Percentiles rank a stretch among this genome's conserved stretches.
Conservation (phyloP, 2,797 vertebrate genomes). For the Coregonus suidteri region DNA sequence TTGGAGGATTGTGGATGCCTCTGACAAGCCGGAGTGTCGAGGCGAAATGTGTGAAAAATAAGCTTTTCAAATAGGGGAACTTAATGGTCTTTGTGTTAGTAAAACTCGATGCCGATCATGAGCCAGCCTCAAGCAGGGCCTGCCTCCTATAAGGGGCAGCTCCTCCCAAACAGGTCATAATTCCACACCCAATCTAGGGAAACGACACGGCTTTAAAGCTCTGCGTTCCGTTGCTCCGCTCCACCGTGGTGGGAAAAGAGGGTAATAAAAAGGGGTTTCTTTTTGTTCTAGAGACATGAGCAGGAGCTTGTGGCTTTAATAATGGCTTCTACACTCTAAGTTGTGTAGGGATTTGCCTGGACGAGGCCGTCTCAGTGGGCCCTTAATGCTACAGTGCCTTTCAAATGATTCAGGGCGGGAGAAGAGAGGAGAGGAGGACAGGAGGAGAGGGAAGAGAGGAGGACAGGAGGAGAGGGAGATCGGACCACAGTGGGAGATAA, state of each 20-base stretch:
- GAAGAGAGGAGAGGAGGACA: slow-evolving; percentile 31
- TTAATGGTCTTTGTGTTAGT: slow-evolving; percentile 51
- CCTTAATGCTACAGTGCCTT: slow-evolving; percentile 55
- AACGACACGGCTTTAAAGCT: slow-evolving; percentile 44
- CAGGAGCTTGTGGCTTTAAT: slow-evolving; percentile 61
- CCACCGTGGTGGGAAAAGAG: slow-evolving; percentile 12
- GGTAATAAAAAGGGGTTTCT: slow-evolving; percentile 50
- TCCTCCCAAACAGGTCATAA: slow-evolving; percentile 41
- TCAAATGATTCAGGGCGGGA: slow-evolving; percentile 30
- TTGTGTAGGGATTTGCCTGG: slow-evolving; percentile 64
- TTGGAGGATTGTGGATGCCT: slow-evolving; percentile 34
- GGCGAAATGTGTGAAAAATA: slow-evolving; percentile 28
- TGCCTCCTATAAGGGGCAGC: slow-evolving; percentile 47
- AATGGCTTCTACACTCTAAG: slow-evolving; percentile 67
- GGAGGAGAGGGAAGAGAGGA: slow-evolving; percentile 15
- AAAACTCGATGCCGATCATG: slow-evolving; percentile 57
- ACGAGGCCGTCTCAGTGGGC: slow-evolving; percentile 48
- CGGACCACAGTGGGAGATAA: background rate
- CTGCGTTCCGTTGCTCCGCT: slow-evolving; percentile 20
- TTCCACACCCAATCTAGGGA: slow-evolving; percentile 42
- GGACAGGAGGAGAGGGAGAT: background rate
- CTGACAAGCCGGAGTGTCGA: too few relatives aligned
- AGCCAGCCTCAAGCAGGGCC: slow-evolving; percentile 40
- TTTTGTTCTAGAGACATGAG: slow-evolving; percentile 57
- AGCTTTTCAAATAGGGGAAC: slow-evolving; percentile 38